phyloP scores from a whole-genome alignment of 2,113 vertebrate species.

The Paedocypris sp. region DNA sequence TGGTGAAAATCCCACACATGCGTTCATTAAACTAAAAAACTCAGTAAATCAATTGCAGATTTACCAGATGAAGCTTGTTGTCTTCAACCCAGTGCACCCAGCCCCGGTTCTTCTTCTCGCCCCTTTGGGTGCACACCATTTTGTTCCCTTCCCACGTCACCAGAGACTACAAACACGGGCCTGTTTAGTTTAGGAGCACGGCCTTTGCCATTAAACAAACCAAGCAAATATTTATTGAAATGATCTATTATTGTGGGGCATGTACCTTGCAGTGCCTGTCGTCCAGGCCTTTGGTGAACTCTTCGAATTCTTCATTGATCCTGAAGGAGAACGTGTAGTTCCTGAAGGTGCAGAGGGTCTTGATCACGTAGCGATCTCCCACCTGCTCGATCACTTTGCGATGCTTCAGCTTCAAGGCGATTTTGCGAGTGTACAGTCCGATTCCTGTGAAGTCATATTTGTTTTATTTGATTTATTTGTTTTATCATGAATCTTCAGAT shows the following conservation, averaged over 20 bases:
- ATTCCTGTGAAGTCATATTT: conserved; percentile 55
- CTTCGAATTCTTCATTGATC: conserved; percentile 70
- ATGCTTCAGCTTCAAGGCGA: conserved; percentile 67
- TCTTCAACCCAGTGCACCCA: conserved; percentile 85
- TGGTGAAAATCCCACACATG: neutral
- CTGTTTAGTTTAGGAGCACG: neutral
- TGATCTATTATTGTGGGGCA: no score
- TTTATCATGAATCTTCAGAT: no score
- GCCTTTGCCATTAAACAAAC: neutral
- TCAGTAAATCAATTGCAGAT: neutral
- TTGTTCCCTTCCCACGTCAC: conserved; percentile 74
- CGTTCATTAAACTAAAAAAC: neutral
- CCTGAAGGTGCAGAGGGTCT: conserved; percentile 65
- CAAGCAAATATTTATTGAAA: neutral
- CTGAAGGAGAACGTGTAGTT: conserved; percentile 71
- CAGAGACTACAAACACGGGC: conserved; percentile 55
- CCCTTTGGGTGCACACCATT: conserved; percentile 72
- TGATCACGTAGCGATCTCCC: conserved; percentile 60
- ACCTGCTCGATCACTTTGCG: conserved; percentile 74
- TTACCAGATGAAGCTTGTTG: conserved; percentile 76
- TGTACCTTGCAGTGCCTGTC: conserved; percentile 77
- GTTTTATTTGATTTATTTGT: no score
- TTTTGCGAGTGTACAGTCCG: conserved; percentile 61
- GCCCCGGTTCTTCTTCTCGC: conserved; percentile 77
- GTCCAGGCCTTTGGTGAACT: conserved; percentile 78